Percentiles rank a stretch among this genome's conserved stretches.
phyloP scores from a whole-genome alignment of 2,113 vertebrate genomes.

The Menidia beryllina region DNA sequence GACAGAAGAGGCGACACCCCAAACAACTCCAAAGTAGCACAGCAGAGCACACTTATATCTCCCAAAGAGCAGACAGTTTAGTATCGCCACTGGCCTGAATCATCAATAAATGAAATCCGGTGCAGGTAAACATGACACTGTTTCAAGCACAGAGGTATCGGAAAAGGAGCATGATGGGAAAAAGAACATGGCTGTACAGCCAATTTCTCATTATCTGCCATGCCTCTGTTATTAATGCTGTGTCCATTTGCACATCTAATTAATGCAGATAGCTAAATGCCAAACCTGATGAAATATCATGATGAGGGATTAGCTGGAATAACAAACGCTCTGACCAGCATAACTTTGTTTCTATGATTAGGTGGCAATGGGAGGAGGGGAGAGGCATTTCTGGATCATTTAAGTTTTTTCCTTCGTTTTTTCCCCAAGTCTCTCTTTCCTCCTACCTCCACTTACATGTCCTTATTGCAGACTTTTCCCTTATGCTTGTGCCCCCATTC shows the following conservation, averaged over 20 bases:
- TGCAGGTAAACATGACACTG: constrained; percentile 53
- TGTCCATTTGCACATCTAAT: constrained; percentile 66
- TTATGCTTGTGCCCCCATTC: constrained; percentile 56
- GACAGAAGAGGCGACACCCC: constrained; percentile 42
- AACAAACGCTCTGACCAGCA: constrained; percentile 68
- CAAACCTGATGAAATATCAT: constrained; percentile 71
- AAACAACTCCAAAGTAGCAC: constrained; percentile 60
- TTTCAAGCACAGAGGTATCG: constrained; percentile 37
- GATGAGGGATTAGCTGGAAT: constrained; percentile 77
- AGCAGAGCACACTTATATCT: constrained; percentile 69
- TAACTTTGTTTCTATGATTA: constrained; percentile 72
- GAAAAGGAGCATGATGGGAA: constrained; percentile 25
- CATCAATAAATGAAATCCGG: constrained; percentile 65
- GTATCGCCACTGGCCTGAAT: constrained; percentile 59
- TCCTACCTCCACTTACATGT: constrained; percentile 50
- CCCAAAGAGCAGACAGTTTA: constrained; percentile 68
- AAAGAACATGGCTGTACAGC: constrained; percentile 15
- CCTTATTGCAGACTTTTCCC: constrained; percentile 72
- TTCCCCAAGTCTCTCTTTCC: background rate
- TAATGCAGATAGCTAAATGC: constrained; percentile 78
- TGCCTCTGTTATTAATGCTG: constrained; percentile 58
- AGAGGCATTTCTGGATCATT: constrained; percentile 49
- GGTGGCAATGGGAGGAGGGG: constrained; percentile 26
- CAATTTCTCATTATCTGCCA: constrained; percentile 60
- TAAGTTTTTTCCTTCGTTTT: constrained; percentile 22